Conservation (phyloP, 2,888 invertebrate species). For the Pterostichus madidus region DNA sequence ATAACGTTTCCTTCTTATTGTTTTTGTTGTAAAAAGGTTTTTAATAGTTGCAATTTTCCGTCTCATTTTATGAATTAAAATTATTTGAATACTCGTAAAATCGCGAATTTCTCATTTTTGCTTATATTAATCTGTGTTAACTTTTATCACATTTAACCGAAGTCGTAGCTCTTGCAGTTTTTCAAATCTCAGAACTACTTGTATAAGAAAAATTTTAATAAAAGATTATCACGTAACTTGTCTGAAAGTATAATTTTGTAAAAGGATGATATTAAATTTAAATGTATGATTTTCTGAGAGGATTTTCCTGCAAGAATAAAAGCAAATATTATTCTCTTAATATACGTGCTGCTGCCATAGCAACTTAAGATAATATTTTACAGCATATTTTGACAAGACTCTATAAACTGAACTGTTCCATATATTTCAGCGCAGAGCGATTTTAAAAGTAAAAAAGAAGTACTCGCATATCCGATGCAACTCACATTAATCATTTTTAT, state of each 20-base stretch:
- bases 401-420: conserved; percentile 12
- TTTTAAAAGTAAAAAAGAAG: not conserved
- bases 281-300: not conserved
- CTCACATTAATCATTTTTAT: no score
- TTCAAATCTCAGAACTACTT: no score
- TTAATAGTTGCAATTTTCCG: no score
- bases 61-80: no score
- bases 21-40: no score
- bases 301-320: conserved; percentile 9
- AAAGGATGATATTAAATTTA: conserved; percentile 16
- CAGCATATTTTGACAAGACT: conserved; percentile 40
- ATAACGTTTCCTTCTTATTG: no score
- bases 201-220: not conserved
- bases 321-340: conserved; percentile 47
- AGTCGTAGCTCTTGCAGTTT: no score
- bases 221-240: not conserved
- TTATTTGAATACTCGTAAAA: no score
- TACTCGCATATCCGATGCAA: no score
- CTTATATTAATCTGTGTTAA: no score
- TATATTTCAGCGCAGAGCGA: not conserved
- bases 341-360: conserved; percentile 46
- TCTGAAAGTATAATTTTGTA: not conserved
- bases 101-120: not conserved
- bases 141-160: no score
- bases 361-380: conserved; percentile 27